phyloP scores from a whole-genome alignment of 2,797 vertebrate genomes.

The Oreochromis grahami region DNA sequence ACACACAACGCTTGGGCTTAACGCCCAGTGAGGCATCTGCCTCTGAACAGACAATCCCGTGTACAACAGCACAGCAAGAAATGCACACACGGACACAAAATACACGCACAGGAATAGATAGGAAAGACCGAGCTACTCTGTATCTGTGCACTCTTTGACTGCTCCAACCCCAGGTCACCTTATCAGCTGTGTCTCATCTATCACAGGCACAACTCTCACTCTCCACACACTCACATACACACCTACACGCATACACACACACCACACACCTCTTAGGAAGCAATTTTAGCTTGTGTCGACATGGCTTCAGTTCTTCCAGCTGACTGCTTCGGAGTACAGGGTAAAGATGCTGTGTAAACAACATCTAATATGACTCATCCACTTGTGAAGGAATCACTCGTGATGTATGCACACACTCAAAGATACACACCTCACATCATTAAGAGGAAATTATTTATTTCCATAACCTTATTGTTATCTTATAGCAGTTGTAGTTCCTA shows the following conservation, averaged over 20 bases:
- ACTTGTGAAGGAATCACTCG: constrained; percentile 10
- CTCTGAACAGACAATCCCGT: constrained; percentile 58
- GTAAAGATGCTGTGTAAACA: constrained; percentile 30
- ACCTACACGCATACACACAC: not conserved
- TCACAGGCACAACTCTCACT: constrained; percentile 49
- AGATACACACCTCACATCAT: not conserved
- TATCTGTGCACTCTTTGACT: constrained; percentile 61
- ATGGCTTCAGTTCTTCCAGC: constrained; percentile 19
- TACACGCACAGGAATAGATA: constrained; percentile 40
- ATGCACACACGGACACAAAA: constrained; percentile 20
- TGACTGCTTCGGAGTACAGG: constrained; percentile 16
- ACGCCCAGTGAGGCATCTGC: constrained; percentile 79
- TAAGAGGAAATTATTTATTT: not conserved
- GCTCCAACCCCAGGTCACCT: constrained; percentile 56
- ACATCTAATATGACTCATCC: constrained; percentile 32
- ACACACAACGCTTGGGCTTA: constrained; percentile 72
- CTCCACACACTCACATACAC: constrained; percentile 6
- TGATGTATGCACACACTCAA: not conserved
- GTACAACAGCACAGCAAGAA: constrained; percentile 41
- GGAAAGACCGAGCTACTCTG: constrained; percentile 29
- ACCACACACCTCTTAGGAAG: not conserved
- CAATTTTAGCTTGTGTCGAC: constrained; percentile 35
- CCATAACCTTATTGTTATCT: not conserved
- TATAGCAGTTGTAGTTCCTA: not conserved
- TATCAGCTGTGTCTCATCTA: constrained; percentile 66